Base-by-base conservation (phyloP, 2,888 invertebrate species). In the Pammene fasciana region DNA sequence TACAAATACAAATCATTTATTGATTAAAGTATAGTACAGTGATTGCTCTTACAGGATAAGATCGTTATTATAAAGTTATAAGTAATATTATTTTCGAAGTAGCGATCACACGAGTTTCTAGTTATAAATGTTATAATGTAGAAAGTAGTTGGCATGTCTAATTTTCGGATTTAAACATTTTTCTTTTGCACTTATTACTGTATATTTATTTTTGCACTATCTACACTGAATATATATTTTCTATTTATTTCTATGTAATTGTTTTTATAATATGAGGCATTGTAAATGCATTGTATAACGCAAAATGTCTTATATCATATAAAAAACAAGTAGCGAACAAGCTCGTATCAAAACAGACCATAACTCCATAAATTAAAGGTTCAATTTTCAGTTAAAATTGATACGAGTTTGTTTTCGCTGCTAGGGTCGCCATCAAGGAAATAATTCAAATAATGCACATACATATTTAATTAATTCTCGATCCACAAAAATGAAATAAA, bases 231-330 rank as follows among this genome's bases (percentile, higher is more conserved):
- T 59, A 45, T 59, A 14, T 14, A 77, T 75, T 73, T 16, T 59
- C 72, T 74, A 67, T 73, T 83, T 82, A 84, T 82, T 82, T 75
- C 61, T 73, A 65, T 79, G 75, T 73, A 36, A 38, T 41, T 26
- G 50, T 41, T 38, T 36, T 26, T 62, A 26, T 41, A 38, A 62
- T 18, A 43, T 52, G 26, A 62, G 50, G 5, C 50, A 62, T 61
- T 38, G 13, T 8, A 14, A 9, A 18, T n/a, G 46, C 46, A n/a
- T 46, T 14, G 9, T 18, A 52, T 11, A 3, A 26, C 18, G 13
- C 52, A n/a, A 59, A 60, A 61, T 61, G 50, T 38, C 41, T 62
- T 41, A 41, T 52, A 16, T 50, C n/a, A n/a, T 50, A 41, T 48
- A 38, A 16, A 1, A 56, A 9, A 5, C 18, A n/a, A 59, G 57